Base-by-base conservation (phyloP, 2,113 vertebrate genomes). In the Rhineura floridana region DNA sequence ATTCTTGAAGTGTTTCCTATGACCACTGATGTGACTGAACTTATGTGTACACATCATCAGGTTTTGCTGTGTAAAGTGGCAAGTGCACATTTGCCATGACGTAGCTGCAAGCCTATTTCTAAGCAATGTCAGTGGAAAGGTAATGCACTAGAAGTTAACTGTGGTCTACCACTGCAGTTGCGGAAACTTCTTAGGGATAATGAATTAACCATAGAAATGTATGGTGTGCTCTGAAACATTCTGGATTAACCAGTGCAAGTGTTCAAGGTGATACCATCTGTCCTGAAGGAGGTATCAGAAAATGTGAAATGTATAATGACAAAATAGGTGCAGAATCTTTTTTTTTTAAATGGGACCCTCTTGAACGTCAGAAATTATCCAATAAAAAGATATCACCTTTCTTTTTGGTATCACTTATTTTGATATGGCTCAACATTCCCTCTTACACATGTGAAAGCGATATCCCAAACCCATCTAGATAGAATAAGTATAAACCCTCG, bases 271-370 rank as follows among this genome's bases (percentile, higher is more conserved):
- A 63, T 88, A 55, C 76, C 70, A 65, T 67, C 59, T 88, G 80
- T 88, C 81, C 81, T 77, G 36, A 46, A 73, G 59, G 72, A 88
- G 59, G 44, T 42, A 77, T 80, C 87, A n/a, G 70, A 83, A 83
- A 88, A 67, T 88, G 73, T 88, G 59, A 83, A 88, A 88, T 88
- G 87, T 88, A 83, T 88, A 88, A 83, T 83, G 87, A 76, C 87
- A 83, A 88, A 88, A 83, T 33, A 88, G 87, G 72, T 76, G 87
- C 36, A 67, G 70, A 50, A 23, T 36, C 48, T 81, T 63, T 19
- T 36, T 63, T 44, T 72, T 59, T 62, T 73, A 36, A 77, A 86
- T 88, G 70, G 46, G 81, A 88, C 36, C 81, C 87, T 88, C 62
- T 77, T 88, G 87, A 88, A 88, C 62, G 83, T 88, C 87, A 77